Conservation (phyloP, 2,888 invertebrate genomes). For the Harpalus rubripes region DNA sequence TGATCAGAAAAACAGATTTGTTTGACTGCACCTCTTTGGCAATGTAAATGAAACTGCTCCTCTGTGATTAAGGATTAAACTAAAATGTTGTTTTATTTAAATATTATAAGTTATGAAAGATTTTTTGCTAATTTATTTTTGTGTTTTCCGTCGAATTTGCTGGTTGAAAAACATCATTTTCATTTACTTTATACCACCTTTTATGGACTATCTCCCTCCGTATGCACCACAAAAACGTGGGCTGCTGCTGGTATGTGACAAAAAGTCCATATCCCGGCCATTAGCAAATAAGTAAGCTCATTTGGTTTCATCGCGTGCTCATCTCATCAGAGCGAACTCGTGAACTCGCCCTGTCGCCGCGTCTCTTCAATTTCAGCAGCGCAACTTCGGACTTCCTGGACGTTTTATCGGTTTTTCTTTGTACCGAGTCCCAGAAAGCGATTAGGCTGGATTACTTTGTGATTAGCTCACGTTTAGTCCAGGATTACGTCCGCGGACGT, state of each 20-base stretch:
- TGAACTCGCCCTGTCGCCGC: neutral
- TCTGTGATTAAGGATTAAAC: too few relatives aligned
- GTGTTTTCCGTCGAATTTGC: too few relatives aligned
- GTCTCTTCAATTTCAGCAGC: neutral
- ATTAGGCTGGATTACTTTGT: slow-evolving; percentile 67
- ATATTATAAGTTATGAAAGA: too few relatives aligned
- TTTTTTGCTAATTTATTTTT: too few relatives aligned
- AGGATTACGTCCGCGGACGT: slow-evolving; percentile 64
- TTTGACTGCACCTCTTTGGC: too few relatives aligned
- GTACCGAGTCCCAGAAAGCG: slow-evolving; percentile 57
- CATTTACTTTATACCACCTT: too few relatives aligned
- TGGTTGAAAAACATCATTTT: too few relatives aligned
- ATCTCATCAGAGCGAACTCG: slow-evolving; percentile 15
- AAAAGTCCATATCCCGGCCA: neutral
- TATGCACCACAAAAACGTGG: neutral
- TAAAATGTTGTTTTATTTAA: too few relatives aligned
- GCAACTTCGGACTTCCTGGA: slow-evolving; percentile 43
- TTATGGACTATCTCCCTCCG: too few relatives aligned
- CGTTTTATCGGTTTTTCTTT: slow-evolving; percentile 59
- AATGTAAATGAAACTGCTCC: too few relatives aligned
- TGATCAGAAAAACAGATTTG: too few relatives aligned
- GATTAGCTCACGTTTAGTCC: slow-evolving; percentile 68
- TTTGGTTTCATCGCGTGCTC: slow-evolving; percentile 5
- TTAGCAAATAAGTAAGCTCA: slow-evolving; percentile 5
- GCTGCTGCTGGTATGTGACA: neutral